phyloP scores from a whole-genome alignment of 2,888 invertebrate genomes.

The Eucriotettix oculatus region DNA sequence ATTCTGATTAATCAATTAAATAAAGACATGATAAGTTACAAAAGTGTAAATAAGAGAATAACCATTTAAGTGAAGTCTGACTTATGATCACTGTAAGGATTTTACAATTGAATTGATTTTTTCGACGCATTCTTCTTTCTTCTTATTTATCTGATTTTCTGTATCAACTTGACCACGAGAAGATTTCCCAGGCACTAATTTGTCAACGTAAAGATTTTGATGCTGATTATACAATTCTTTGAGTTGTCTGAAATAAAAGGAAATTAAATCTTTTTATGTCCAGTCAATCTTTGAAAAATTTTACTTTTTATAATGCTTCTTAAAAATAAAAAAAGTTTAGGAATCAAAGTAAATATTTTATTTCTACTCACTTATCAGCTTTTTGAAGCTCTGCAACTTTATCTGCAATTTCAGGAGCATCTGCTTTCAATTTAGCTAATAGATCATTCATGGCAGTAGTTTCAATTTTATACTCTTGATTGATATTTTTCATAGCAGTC shows the following conservation, averaged over 20 bases:
- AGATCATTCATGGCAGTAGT: slow-evolving; percentile 34
- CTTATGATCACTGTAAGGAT: slow-evolving; percentile 22
- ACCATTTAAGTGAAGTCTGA: too few species aligned
- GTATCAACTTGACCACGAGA: slow-evolving; percentile 39
- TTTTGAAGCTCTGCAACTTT: slow-evolving; percentile 42
- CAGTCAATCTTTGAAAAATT: too few species aligned
- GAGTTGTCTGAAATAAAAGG: slow-evolving; percentile 16
- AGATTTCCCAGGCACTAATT: slow-evolving; percentile 41
- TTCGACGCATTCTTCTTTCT: slow-evolving; percentile 37
- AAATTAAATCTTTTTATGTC: neutral
- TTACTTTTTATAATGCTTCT: neutral
- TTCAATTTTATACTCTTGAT: slow-evolving; percentile 39
- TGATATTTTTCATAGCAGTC: slow-evolving; percentile 35
- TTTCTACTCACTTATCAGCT: slow-evolving; percentile 27
- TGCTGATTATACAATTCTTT: slow-evolving; percentile 29
- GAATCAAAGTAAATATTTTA: neutral
- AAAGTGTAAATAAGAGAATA: too few species aligned
- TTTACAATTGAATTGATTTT: slow-evolving; percentile 32
- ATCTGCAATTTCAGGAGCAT: slow-evolving; percentile 40
- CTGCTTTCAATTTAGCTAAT: slow-evolving; percentile 34
- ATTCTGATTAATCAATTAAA: too few species aligned
- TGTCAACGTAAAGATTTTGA: slow-evolving; percentile 39
- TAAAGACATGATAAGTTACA: too few species aligned
- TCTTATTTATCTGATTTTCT: slow-evolving; percentile 34
- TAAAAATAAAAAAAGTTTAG: neutral